Conservation (phyloP, 2,888 invertebrate species). For the Chydorus sphaericus region DNA sequence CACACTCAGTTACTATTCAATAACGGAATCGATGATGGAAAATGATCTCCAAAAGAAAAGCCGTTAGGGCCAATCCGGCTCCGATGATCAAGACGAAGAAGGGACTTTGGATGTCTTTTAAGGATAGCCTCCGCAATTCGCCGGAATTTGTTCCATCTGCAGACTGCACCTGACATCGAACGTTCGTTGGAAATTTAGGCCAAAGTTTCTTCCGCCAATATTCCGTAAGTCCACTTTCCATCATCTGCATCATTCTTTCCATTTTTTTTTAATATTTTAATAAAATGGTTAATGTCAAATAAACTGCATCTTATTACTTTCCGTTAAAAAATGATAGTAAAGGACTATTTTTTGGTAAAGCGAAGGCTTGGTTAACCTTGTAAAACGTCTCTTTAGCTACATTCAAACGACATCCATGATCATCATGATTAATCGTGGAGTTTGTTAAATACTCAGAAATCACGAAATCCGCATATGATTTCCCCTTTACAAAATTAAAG, state of each 20-base stretch:
- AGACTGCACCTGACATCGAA: too few relatives aligned
- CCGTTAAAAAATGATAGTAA: not conserved
- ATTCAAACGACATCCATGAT: not conserved
- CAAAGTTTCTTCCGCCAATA: not conserved
- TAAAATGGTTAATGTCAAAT: not conserved
- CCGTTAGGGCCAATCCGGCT: not conserved
- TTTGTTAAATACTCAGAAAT: too few relatives aligned
- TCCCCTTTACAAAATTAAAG: too few relatives aligned
- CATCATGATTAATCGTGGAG: too few relatives aligned
- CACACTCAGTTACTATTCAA: too few relatives aligned
- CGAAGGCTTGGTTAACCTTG: slow-evolving; percentile 4
- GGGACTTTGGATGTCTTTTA: not conserved
- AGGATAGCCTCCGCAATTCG: not conserved
- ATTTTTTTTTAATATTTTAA: not conserved
- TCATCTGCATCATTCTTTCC: not conserved
- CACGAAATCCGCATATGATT: too few relatives aligned
- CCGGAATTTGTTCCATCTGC: not conserved
- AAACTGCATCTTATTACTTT: too few relatives aligned
- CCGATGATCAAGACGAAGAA: not conserved
- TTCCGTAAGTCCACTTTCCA: slow-evolving; percentile 5
- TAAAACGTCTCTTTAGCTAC: slow-evolving; percentile 5
- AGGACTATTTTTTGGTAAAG: not conserved
- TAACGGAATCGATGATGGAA: too few relatives aligned
- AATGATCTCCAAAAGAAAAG: not conserved
- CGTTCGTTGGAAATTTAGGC: not conserved